phyloP scores from a whole-genome alignment of 2,888 invertebrate genomes.

The Theretra japonica region DNA sequence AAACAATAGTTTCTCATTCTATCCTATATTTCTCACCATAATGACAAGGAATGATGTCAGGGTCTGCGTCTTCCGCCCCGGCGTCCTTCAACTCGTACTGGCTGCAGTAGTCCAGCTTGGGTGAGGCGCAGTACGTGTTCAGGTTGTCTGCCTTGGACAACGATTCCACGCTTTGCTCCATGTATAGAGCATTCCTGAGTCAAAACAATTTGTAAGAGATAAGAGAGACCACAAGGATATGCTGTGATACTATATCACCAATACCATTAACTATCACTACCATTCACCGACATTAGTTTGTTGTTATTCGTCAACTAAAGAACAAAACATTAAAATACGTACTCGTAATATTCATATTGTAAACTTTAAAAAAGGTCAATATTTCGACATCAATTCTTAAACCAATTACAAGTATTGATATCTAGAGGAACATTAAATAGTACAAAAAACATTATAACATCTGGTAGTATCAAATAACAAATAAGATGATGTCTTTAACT shows the following conservation, averaged over 20 bases:
- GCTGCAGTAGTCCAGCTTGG: constrained; percentile 78
- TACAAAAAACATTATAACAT: background rate
- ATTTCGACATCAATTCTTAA: too few relatives aligned
- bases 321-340: too few relatives aligned
- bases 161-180: constrained; percentile 71
- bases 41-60: constrained; percentile 94
- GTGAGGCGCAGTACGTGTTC: constrained; percentile 69
- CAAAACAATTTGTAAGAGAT: background rate
- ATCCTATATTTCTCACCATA: constrained; percentile 86
- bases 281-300: too few relatives aligned
- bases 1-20: too few relatives aligned
- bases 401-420: too few relatives aligned
- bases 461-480: background rate
- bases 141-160: constrained; percentile 74
- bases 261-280: too few relatives aligned
- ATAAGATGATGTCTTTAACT: background rate
- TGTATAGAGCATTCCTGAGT: constrained; percentile 65
- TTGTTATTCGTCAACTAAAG: too few relatives aligned
- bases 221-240: too few relatives aligned
- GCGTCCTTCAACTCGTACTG: constrained; percentile 81
- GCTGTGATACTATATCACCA: too few relatives aligned
- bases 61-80: constrained; percentile 85
- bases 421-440: too few relatives aligned
- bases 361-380: background rate
- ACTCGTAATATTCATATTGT: too few relatives aligned